phyloP scores from a whole-genome alignment of 2,113 vertebrate species.

The Hoplias malabaricus region DNA sequence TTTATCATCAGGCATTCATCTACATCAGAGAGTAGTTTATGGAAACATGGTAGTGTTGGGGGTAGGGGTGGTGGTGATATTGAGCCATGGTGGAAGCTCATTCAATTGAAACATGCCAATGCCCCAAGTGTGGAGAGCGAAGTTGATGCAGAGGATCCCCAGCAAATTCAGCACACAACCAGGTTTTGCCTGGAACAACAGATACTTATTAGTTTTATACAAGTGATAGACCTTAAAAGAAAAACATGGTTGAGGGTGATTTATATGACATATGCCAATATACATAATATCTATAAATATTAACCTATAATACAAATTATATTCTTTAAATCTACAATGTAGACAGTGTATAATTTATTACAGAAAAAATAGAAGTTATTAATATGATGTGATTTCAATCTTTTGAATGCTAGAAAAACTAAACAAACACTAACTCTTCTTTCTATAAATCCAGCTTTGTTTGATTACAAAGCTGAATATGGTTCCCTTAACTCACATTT shows the following conservation, averaged over 20 bases:
- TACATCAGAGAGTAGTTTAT: neutral
- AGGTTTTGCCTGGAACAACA: constrained; percentile 70
- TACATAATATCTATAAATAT: no score
- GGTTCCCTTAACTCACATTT: no score
- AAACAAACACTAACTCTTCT: no score
- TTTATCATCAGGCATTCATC: neutral
- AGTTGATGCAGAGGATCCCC: constrained; percentile 78
- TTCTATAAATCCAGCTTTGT: no score
- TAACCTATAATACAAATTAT: no score
- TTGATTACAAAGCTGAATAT: no score
- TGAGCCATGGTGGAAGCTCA: constrained; percentile 86
- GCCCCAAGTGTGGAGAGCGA: constrained; percentile 94
- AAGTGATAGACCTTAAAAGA: neutral
- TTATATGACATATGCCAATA: neutral
- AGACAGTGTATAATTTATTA: no score
- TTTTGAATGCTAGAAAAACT: no score
- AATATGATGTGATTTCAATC: no score
- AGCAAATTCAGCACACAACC: constrained; percentile 83
- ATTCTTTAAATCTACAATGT: no score
- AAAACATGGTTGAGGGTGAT: neutral
- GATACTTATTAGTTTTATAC: neutral
- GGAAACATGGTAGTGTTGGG: neutral
- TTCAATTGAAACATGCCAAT: constrained; percentile 81
- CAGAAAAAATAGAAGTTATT: no score
- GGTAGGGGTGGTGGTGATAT: constrained; percentile 59